Base-by-base conservation (phyloP, 2,797 vertebrate genomes). In the Acanthiza pusilla region DNA sequence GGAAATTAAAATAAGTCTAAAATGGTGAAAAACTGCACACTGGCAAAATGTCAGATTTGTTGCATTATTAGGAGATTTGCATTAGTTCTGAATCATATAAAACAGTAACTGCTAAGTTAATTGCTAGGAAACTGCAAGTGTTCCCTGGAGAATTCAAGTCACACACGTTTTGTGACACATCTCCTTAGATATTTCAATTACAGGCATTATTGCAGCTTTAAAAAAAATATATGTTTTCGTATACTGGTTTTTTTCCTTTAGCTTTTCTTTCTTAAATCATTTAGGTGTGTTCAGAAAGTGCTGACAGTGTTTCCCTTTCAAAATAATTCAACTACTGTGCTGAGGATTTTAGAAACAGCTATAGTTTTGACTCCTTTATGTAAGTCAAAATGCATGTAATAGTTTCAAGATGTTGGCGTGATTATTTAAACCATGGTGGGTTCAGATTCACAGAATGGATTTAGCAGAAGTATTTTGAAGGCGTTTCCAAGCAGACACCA, bases 361-460 rank as follows among this genome's bases (percentile, higher is more conserved):
- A 18, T 9, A 81, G 16, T 89, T 87, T 76, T 89, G 50, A 77
- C 43, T 22, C 20, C 50, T 57, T 91, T 66, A 75, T 73, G 60
- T 38, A 36, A 90, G 38, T 85, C 50, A 67, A 91, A 93, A 96
- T 88, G 16, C 5, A 50, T 23, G 73, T 67, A 13, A 67, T 8
- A 40, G 65, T 66, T 89, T 93, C 32, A 50, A 94, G 78, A 57
- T 21, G 12, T 22, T 83, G 27, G 38, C 1, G 1, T 84, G 53
- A 63, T 96, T 96, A 88, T 90, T 96, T 94, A 19, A 88, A 94
- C 58, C 76, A 47, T 50, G 67, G 73, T 26, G 93, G 43, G 48
- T 89, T 86, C 16, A 83, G 74, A 91, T 93, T 93, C 72, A 87
- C 61, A 96, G 54, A 57, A 81, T 34, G 20, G 47, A 62, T 82